Evolutionary conservation across 2,113 vertebrate genomes (phyloP).

Genomic region (Erinaceus europaeus): DNA sequence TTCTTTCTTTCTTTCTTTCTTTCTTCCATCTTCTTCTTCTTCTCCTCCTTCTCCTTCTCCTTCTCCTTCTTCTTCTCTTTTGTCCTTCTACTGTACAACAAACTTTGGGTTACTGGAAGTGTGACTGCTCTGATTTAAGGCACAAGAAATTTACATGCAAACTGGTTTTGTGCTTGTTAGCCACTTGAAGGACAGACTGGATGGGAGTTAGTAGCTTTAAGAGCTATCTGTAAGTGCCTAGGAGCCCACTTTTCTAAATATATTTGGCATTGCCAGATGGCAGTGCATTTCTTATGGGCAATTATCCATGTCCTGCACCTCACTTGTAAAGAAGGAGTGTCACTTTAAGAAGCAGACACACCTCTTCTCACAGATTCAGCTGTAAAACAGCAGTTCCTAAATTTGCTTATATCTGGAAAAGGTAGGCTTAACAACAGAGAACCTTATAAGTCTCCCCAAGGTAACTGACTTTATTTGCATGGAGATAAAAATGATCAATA

Average conservation of each 20-base stretch:
- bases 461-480: background rate
- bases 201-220: background rate
- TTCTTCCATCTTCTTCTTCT: no score
- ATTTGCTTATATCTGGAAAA: background rate
- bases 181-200: background rate
- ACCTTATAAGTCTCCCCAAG: background rate
- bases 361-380: background rate
- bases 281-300: background rate
- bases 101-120: background rate
- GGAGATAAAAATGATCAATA: no score
- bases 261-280: background rate
- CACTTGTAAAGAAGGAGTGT: background rate
- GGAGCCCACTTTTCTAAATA: background rate
- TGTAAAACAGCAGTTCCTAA: background rate
- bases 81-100: background rate
- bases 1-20: no score
- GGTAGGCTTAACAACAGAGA: background rate
- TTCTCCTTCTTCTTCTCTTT: background rate
- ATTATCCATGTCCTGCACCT: background rate
- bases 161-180: background rate
- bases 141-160: background rate
- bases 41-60: no score
- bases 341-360: background rate
- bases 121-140: background rate
- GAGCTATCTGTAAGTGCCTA: background rate